phyloP scores from a whole-genome alignment of 1,140 invertebrate genomes.

The Panagrolaimus sp. region DNA sequence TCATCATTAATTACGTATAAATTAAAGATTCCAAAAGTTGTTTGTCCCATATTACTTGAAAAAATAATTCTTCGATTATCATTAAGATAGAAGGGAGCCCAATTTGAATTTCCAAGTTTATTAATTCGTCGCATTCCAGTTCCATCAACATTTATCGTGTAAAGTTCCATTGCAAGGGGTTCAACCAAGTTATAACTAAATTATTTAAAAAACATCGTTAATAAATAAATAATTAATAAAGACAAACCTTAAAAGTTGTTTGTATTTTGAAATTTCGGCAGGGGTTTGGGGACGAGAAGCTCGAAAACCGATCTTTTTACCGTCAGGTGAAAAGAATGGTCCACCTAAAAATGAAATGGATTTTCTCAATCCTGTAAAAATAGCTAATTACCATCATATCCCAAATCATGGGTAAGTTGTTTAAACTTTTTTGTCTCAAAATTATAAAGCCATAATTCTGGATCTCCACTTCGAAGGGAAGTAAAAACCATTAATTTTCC shows the following conservation, averaged over 20 bases:
- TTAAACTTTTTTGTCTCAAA: slow-evolving; percentile 7
- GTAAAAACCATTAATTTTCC: slow-evolving; percentile 40
- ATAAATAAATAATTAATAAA: background rate
- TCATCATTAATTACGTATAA: slow-evolving; percentile 33
- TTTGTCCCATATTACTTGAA: slow-evolving; percentile 39
- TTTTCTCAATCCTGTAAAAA: no score
- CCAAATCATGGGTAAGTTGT: slow-evolving; percentile 19
- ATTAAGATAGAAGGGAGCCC: slow-evolving; percentile 37
- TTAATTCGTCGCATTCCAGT: slow-evolving; percentile 29
- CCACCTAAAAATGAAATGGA: no score
- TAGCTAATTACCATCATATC: no score
- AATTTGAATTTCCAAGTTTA: slow-evolving; percentile 35
- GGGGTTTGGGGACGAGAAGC: slow-evolving; percentile 34
- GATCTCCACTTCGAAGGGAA: slow-evolving; percentile 37
- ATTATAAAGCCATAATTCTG: slow-evolving; percentile 29
- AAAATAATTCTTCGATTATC: slow-evolving; percentile 37
- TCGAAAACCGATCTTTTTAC: slow-evolving; percentile 34
- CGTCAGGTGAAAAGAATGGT: slow-evolving; percentile 38
- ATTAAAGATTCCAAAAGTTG: slow-evolving; percentile 39
- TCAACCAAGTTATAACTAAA: slow-evolving; percentile 36
- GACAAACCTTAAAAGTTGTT: slow-evolving; percentile 33
- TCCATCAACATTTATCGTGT: slow-evolving; percentile 35
- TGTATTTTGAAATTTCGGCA: slow-evolving; percentile 35
- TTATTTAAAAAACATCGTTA: background rate
- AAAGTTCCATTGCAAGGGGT: slow-evolving; percentile 40